Conservation (phyloP, 1,140 invertebrate species). For the Tyrophagus putrescentiae region DNA sequence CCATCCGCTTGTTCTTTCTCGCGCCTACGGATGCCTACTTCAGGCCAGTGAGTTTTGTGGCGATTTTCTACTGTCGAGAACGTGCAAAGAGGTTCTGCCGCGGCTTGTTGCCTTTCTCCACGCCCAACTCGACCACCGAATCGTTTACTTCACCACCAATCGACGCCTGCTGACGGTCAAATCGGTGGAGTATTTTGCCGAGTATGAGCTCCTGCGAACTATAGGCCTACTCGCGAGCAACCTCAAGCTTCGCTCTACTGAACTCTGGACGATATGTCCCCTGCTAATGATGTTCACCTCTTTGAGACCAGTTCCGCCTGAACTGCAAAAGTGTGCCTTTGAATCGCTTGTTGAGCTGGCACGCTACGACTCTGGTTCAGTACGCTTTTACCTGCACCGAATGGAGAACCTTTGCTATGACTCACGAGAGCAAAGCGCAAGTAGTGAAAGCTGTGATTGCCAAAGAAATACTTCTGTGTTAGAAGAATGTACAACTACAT, state of each 20-base stretch:
- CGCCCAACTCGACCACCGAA: conserved; percentile 14
- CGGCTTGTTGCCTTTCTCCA: conserved; percentile 14
- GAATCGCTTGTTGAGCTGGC: background rate
- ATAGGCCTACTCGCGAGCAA: conserved; percentile 14
- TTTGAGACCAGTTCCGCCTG: background rate
- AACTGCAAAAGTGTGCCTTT: background rate
- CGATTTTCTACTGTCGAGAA: conserved; percentile 21
- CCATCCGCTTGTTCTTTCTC: conserved; percentile 13
- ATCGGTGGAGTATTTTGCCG: conserved; percentile 15
- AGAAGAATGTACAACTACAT: too few species aligned
- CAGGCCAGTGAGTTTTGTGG: conserved; percentile 14
- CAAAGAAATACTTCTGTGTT: too few species aligned
- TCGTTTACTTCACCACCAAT: background rate
- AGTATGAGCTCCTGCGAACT: conserved; percentile 15
- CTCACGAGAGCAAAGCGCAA: too few species aligned
- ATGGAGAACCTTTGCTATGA: background rate
- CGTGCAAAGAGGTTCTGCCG: conserved; percentile 17
- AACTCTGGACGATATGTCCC: conserved; percentile 17
- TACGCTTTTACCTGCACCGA: background rate
- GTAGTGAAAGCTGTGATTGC: too few species aligned
- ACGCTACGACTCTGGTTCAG: background rate
- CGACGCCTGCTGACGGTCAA: conserved; percentile 6
- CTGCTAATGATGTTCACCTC: background rate
- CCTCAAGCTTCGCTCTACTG: background rate
- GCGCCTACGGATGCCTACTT: conserved; percentile 17